These are phyloP conservation scores for Sebastes hubbsi DNA, from an alignment of 2,797 vertebrate genomes.

Conservation along the genomic window DNA sequence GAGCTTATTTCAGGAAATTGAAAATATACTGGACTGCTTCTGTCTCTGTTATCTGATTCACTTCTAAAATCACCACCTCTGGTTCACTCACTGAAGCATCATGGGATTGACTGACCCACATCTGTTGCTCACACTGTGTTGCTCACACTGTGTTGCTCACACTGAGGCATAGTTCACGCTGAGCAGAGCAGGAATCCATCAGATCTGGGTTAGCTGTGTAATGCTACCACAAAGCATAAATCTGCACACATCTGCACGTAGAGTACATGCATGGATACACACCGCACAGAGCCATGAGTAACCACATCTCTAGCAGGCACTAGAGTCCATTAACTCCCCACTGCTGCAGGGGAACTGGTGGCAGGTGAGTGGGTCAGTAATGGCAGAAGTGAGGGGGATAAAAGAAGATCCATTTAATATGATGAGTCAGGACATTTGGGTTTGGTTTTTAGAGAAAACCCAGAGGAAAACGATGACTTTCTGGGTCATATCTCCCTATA, in stretches of 20 bases:
- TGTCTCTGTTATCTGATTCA: not conserved
- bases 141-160: conserved; percentile 28
- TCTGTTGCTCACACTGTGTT: conserved; percentile 34
- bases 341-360: conserved; percentile 24
- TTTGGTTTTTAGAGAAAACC: not conserved
- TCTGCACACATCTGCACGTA: conserved; percentile 22
- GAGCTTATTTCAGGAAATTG: not conserved
- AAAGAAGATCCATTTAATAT: conserved; percentile 8
- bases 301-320: conserved; percentile 1
- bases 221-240: conserved; percentile 18
- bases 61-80: not conserved
- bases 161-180: not conserved
- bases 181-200: conserved; percentile 21
- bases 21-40: not conserved
- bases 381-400: conserved; percentile 11
- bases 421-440: conserved; percentile 16
- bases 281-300: conserved; percentile 3
- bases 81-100: conserved; percentile 18
- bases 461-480: not conserved
- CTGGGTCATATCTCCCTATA: conserved; percentile 11
- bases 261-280: conserved; percentile 12
- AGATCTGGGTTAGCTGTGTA: conserved; percentile 40
- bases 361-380: conserved; percentile 31
- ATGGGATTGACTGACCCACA: conserved; percentile 53
- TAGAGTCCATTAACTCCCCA: conserved; percentile 32